Evolutionary conservation across 2,888 invertebrate genomes (phyloP), one percentile per base, ranked within the genome.

Genomic region (Orthosia gothica): DNA sequence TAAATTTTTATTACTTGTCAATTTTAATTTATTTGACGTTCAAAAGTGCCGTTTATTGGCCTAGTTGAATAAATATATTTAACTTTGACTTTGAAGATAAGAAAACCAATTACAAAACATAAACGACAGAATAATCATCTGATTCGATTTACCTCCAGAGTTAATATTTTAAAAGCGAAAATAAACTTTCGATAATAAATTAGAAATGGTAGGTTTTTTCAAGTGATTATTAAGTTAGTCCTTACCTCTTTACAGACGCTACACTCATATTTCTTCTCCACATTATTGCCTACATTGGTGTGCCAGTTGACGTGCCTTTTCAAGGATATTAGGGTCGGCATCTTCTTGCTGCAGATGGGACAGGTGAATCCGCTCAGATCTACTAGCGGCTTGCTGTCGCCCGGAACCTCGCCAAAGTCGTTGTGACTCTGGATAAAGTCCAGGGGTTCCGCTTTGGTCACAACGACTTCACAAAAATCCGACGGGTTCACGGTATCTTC

Each of bases 381-480:
- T 54, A 95, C 93, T 13, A 91, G 63, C 63, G 86, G 81, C 72
- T 86, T 86, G 58, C 65, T 74, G 69, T 82, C 74, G 74, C 90
- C 88, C 85, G 93, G 94, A 93, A 93, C 95, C 94, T 92, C 94
- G 18, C 91, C 92, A 89, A 91, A 92, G 95, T 93, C 96, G 96
- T 95, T 96, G 95, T 94, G 95, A 95, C 92, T 93, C 95, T 95
- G 96, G 94, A 94, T 88, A 78, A 84, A 87, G 79, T 95, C 96
- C 95, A 95, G 95, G 89, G 96, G 96, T 93, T 97, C 96, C 95
- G 95, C 91, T 89, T 97, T 96, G 50, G 96, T 95, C 95, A 96
- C 96, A 95, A 96, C 96, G 95, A 96, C 96, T 85, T 97, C 97
- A 94, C 97, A 97, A 96, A 96, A 97, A 95, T 96, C 96, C 95